phyloP scores from a whole-genome alignment of 2,113 vertebrate species.

The Talpa occidentalis region DNA sequence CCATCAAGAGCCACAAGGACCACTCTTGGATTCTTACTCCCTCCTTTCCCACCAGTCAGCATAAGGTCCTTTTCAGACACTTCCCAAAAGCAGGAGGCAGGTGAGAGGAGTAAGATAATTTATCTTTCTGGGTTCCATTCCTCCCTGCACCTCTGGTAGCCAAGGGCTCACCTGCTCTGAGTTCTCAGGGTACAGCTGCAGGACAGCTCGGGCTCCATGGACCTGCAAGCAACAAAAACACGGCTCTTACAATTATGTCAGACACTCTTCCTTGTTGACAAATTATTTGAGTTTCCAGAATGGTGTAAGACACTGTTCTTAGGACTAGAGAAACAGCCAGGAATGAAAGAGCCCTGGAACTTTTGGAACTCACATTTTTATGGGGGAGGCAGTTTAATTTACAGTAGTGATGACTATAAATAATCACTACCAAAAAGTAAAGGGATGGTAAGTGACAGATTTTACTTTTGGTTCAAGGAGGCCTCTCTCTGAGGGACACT shows the following conservation, averaged over 20 bases:
- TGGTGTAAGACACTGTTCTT: background rate
- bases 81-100: background rate
- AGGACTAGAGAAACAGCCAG: background rate
- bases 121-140: background rate
- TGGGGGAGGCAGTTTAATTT: background rate
- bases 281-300: background rate
- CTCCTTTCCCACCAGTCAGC: background rate
- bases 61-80: background rate
- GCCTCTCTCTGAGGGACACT: background rate
- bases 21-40: background rate
- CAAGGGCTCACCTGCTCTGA: conserved; percentile 91
- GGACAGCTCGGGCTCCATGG: conserved; percentile 93
- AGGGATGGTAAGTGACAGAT: background rate
- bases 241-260: background rate
- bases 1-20: background rate
- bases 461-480: background rate
- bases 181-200: conserved; percentile 98
- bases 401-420: background rate
- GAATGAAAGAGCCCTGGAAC: background rate
- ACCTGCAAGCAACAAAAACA: conserved; percentile 83
- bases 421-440: too few species aligned
- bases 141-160: accelerated
- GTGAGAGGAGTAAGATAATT: background rate
- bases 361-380: background rate
- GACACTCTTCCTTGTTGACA: background rate